Evolutionary conservation across 2,113 vertebrate species (phyloP).

Genomic region (Ibidorhyncha struthersii): DNA sequence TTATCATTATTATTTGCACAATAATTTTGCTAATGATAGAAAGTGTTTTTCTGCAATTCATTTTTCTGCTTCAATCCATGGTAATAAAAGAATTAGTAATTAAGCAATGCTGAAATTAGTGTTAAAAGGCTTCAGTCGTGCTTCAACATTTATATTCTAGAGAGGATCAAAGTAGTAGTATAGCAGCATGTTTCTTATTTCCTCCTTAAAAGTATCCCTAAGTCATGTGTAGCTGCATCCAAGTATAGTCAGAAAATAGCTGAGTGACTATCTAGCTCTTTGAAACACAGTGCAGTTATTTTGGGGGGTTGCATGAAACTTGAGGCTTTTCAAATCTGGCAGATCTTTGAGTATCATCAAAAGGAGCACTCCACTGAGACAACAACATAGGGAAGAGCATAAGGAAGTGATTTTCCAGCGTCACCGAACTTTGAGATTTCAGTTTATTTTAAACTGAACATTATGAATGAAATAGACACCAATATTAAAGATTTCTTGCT

Average conservation of each 20-base stretch:
- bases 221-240: background rate
- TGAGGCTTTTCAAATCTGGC: background rate
- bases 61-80: background rate
- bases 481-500: background rate
- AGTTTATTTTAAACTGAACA: background rate
- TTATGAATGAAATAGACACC: background rate
- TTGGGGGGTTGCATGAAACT: background rate
- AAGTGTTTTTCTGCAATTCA: background rate
- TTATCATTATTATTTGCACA: background rate
- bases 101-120: background rate
- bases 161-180: background rate
- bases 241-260: background rate
- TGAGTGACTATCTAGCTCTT: background rate
- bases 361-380: background rate
- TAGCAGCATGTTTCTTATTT: background rate
- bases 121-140: background rate
- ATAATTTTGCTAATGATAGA: background rate
- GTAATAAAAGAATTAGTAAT: background rate
- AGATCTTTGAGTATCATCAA: background rate
- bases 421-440: background rate
- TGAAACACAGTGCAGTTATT: background rate
- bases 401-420: background rate
- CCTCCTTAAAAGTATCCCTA: background rate
- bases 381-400: background rate
- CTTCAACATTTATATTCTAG: background rate